These are phyloP conservation scores for Calephelis perditalis DNA, from an alignment of 2,888 invertebrate species.

Conservation along the genomic window DNA sequence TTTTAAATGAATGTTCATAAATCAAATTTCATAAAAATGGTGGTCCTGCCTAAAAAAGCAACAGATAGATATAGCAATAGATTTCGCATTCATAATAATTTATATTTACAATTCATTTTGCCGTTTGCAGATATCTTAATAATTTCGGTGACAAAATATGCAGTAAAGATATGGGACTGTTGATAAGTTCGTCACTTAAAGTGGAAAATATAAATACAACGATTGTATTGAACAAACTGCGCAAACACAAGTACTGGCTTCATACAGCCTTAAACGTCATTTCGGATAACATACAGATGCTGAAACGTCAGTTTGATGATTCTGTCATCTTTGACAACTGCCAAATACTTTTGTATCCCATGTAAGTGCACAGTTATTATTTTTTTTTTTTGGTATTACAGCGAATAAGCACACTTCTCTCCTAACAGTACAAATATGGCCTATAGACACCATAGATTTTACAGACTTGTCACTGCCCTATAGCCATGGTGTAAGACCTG, in stretches of 20 bases:
- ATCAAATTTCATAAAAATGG: no score
- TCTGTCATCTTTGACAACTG: constrained; percentile 79
- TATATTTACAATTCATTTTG: background rate
- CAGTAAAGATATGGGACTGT: constrained; percentile 52
- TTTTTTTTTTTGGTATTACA: no score
- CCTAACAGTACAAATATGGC: no score
- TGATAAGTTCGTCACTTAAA: constrained; percentile 49
- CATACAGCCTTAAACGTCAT: constrained; percentile 79
- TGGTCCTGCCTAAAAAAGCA: no score
- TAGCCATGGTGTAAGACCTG: no score
- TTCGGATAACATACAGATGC: constrained; percentile 75
- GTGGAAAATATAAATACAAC: constrained; percentile 26
- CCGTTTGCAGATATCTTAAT: constrained; percentile 66
- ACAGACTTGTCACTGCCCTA: no score
- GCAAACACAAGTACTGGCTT: constrained; percentile 81
- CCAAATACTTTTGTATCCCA: constrained; percentile 83
- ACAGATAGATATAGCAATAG: no score
- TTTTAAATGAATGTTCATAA: no score
- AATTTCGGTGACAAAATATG: constrained; percentile 75
- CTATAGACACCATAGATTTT: no score
- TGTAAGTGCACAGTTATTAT: constrained; percentile 59
- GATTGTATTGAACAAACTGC: constrained; percentile 47
- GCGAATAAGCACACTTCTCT: no score
- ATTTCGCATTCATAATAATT: no score
- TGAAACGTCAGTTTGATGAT: constrained; percentile 70